These are phyloP conservation scores for Onychorhynchus coronatus DNA, from an alignment of 2,113 vertebrate genomes.

Conservation along the genomic window DNA sequence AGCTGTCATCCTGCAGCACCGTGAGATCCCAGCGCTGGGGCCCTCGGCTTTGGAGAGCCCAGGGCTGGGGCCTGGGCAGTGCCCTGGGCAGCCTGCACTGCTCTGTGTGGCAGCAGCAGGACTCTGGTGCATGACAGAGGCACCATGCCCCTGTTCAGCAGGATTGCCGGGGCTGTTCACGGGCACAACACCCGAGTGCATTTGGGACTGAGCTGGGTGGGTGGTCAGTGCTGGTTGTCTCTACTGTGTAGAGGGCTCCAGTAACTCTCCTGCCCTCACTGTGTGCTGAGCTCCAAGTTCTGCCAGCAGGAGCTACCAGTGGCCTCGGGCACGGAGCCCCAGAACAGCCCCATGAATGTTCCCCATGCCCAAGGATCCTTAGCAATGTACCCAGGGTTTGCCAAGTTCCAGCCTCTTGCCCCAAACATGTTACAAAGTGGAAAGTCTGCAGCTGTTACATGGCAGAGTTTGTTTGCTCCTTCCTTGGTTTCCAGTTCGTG, in stretches of 20 bases:
- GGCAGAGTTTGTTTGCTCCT: not conserved
- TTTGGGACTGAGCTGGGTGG: not conserved
- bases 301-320: accelerated
- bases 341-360: too few species aligned
- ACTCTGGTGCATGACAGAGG: too few species aligned
- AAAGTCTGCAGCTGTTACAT: not conserved
- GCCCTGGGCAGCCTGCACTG: not conserved
- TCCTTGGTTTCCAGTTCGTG: not conserved
- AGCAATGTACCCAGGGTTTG: not conserved
- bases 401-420: not conserved
- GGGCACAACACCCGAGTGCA: too few species aligned
- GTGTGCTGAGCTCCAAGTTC: not conserved
- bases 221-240: not conserved
- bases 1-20: not conserved
- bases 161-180: too few species aligned
- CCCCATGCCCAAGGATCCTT: not conserved
- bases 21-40: accelerated
- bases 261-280: not conserved
- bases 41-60: not conserved
- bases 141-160: not conserved
- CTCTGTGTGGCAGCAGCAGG: not conserved
- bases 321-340: not conserved
- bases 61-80: not conserved
- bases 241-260: not conserved
- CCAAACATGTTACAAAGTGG: not conserved